Percentiles rank a stretch among this genome's conserved stretches.
phyloP scores from a whole-genome alignment of 2,797 vertebrate species.

The Gallinago stenura region DNA sequence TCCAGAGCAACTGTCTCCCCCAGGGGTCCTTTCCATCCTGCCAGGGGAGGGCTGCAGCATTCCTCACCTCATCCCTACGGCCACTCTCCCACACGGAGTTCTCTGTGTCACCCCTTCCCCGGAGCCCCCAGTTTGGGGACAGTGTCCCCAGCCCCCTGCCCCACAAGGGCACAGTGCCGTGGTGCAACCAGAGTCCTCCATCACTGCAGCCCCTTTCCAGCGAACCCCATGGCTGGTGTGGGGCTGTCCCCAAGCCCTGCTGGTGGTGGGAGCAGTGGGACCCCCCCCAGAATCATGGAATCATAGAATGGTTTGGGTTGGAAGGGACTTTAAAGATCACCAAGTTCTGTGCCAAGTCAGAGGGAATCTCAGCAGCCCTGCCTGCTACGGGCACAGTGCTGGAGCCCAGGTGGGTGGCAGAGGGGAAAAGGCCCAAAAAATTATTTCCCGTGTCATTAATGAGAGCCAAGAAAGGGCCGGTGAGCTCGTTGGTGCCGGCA shows the following conservation, averaged over 20 bases:
- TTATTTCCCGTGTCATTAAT: background rate
- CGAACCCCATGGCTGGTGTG: rapidly evolving
- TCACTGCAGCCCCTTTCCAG: rapidly evolving
- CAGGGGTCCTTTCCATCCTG: background rate
- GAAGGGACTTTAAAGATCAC: too few species aligned
- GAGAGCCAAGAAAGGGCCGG: background rate
- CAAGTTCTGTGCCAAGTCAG: background rate
- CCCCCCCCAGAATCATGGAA: too few species aligned
- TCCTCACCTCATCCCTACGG: rapidly evolving
- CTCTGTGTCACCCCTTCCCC: background rate
- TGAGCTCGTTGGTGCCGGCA: background rate
- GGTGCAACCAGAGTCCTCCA: background rate
- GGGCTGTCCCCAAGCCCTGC: background rate
- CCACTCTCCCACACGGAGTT: rapidly evolving
- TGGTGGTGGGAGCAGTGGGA: background rate
- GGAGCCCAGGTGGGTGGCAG: background rate
- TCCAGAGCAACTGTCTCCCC: background rate
- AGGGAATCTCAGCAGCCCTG: background rate
- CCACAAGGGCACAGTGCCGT: rapidly evolving
- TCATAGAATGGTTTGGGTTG: too few species aligned
- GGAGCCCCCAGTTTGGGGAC: rapidly evolving
- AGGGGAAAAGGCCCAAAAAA: background rate
- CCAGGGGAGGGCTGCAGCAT: background rate
- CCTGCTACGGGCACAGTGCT: background rate
- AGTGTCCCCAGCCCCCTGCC: background rate